phyloP scores from a whole-genome alignment of 2,888 invertebrate species.

The Leucozona laternaria region DNA sequence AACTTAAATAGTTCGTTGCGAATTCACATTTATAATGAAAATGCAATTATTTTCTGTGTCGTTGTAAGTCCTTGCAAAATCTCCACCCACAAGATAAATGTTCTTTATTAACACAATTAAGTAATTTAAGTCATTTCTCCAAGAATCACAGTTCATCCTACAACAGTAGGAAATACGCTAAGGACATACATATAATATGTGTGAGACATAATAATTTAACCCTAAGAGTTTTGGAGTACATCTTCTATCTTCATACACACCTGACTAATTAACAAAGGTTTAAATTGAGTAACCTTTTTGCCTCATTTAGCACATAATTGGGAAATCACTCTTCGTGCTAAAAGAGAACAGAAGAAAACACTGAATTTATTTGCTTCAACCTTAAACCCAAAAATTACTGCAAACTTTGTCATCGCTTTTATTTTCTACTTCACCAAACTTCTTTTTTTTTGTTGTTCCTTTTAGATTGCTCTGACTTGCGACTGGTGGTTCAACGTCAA shows the following conservation, averaged over 20 bases:
- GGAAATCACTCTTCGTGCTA: conserved; percentile 52
- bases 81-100: conserved; percentile 11
- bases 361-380: conserved; percentile 47
- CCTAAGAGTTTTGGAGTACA: conserved; percentile 16
- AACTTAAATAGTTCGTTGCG: conserved; percentile 6
- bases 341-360: conserved; percentile 34
- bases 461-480: conserved; percentile 90
- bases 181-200: background rate
- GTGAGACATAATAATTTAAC: conserved; percentile 18
- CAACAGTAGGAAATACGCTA: background rate
- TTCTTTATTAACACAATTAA: conserved; percentile 51
- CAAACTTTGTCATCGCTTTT: conserved; percentile 60
- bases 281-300: conserved; percentile 49
- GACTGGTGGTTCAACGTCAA: conserved; percentile 98
- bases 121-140: conserved; percentile 29
- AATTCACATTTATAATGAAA: conserved; percentile 29
- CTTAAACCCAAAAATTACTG: conserved; percentile 49
- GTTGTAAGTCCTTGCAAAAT: conserved; percentile 45
- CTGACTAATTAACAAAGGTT: conserved; percentile 60
- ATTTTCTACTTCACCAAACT: background rate
- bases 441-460: background rate
- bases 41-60: conserved; percentile 46
- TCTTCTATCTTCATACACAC: conserved; percentile 16
- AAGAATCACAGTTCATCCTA: background rate
- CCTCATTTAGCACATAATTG: conserved; percentile 66